Conservation (phyloP, 1,140 invertebrate species). For the Zaprionus ghesquierei region DNA sequence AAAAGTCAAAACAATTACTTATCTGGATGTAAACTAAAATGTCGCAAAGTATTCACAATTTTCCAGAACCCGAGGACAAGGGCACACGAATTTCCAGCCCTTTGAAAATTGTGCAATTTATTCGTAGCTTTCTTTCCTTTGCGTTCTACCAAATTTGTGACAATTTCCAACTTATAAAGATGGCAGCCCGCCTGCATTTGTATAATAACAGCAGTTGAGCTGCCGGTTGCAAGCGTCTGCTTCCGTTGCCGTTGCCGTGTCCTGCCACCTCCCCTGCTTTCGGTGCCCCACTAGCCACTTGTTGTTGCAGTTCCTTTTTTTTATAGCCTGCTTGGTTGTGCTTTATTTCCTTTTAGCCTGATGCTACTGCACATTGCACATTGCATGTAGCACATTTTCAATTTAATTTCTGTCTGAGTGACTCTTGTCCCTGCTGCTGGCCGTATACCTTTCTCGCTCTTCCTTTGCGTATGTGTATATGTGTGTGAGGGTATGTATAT, state of each 20-base stretch:
- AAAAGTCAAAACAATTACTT: background rate
- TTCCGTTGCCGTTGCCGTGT: slow-evolving; percentile 46
- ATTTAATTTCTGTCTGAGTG: slow-evolving; percentile 77
- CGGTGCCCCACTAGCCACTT: slow-evolving; percentile 55
- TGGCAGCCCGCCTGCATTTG: slow-evolving; percentile 57
- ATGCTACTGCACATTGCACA: slow-evolving; percentile 45
- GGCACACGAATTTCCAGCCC: background rate
- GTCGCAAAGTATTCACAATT: background rate
- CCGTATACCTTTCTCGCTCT: background rate
- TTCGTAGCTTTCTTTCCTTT: background rate
- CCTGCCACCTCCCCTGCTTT: background rate
- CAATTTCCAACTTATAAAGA: slow-evolving; percentile 73
- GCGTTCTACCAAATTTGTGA: slow-evolving; percentile 64
- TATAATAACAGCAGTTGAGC: slow-evolving; percentile 70
- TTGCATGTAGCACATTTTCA: slow-evolving; percentile 68
- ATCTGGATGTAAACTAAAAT: background rate
- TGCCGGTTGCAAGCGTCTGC: slow-evolving; percentile 51
- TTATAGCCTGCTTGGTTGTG: slow-evolving; percentile 55
- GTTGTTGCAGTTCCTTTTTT: slow-evolving; percentile 56
- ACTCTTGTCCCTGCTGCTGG: slow-evolving; percentile 24
- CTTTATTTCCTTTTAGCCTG: slow-evolving; percentile 75
- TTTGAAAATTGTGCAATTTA: background rate
- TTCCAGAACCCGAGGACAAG: background rate
- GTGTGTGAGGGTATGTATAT: slow-evolving; percentile 13
- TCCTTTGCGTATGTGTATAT: background rate